A percentile compares a stretch with the other conserved stretches of the same genome.
These are phyloP conservation scores for Agonopterix subpropinquella DNA, from an alignment of 2,888 invertebrate genomes.

Conservation along the genomic window DNA sequence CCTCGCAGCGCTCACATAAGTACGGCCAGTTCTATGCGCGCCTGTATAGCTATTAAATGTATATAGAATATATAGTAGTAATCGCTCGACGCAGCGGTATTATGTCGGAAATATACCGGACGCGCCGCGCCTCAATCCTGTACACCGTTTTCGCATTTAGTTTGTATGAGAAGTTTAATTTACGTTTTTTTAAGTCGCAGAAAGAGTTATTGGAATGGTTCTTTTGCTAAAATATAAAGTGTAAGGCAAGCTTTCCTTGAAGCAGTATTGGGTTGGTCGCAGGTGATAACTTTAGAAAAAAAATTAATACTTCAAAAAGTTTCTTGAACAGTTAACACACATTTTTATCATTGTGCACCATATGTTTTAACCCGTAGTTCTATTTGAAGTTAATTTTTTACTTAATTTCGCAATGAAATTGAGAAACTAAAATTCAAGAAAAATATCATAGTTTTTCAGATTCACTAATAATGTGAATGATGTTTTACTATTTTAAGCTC, in stretches of 20 bases:
- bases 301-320: conserved; percentile 7
- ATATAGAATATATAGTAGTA: conserved; percentile 77
- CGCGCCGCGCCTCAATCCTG: conserved; percentile 68
- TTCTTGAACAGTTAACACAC: not conserved
- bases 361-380: no score
- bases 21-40: conserved; percentile 77
- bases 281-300: conserved; percentile 33
- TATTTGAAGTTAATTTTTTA: no score
- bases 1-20: conserved; percentile 72
- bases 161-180: conserved; percentile 71
- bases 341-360: not conserved
- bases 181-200: conserved; percentile 62
- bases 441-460: no score
- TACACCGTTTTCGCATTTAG: conserved; percentile 66
- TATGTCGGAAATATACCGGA: conserved; percentile 76
- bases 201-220: conserved; percentile 54
- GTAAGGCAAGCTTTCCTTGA: conserved; percentile 58
- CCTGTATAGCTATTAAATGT: conserved; percentile 77
- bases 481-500: no score
- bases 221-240: conserved; percentile 64
- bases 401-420: no score
- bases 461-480: no score
- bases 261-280: conserved; percentile 51
- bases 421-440: no score
- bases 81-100: conserved; percentile 77